Evolutionary conservation across 2,888 invertebrate species (phyloP).

Genomic region (Cactoblastis cactorum): DNA sequence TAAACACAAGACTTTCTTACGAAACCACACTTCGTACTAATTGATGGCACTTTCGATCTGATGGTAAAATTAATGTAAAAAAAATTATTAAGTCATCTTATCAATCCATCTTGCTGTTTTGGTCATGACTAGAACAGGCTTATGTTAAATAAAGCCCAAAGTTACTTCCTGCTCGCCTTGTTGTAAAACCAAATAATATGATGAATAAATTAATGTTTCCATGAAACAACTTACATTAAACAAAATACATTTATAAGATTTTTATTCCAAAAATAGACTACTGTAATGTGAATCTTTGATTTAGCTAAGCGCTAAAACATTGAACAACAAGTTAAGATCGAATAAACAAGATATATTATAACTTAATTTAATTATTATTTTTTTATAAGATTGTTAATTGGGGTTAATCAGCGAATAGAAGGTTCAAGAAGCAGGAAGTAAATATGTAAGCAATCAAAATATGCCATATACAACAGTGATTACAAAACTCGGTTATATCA

Average conservation of each 20-base stretch:
- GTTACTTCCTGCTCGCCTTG: conserved; percentile 17
- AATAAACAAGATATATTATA: not conserved
- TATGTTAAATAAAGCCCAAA: not conserved
- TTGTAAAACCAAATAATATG: not conserved
- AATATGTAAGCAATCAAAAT: conserved; percentile 7
- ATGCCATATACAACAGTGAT: conserved; percentile 9
- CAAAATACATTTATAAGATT: no score
- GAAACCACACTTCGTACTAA: not conserved
- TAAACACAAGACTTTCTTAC: conserved; percentile 6
- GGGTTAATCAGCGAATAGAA: not conserved
- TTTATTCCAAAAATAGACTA: no score
- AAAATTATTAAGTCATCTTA: not conserved
- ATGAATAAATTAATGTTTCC: not conserved
- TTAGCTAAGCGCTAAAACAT: no score
- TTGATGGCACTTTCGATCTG: not conserved
- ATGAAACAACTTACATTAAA: no score
- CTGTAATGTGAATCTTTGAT: no score
- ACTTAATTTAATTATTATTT: not conserved
- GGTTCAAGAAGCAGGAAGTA: conserved; percentile 7
- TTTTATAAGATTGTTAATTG: not conserved
- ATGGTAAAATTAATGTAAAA: not conserved
- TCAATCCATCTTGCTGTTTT: not conserved
- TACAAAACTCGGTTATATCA: conserved; percentile 14
- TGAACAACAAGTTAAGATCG: no score
- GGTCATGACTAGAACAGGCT: conserved; percentile 3